phyloP scores from a whole-genome alignment of 2,888 invertebrate genomes.

The Sussaba pulchella region DNA sequence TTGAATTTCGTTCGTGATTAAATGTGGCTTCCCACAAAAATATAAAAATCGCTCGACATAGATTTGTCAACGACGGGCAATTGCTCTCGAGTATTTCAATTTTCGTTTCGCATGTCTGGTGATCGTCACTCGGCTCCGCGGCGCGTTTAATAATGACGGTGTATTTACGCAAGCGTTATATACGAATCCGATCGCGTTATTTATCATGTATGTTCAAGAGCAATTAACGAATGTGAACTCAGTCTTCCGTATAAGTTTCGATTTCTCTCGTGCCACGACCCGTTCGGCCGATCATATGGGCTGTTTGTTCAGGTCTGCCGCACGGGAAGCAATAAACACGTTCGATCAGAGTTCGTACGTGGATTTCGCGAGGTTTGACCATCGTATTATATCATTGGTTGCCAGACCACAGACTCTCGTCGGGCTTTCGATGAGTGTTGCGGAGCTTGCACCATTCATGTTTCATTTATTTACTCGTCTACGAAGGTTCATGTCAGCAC shows the following conservation, averaged over 20 bases:
- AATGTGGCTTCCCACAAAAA: background rate
- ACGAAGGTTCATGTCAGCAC: background rate
- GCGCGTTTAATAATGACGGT: constrained; percentile 14
- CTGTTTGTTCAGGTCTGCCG: constrained; percentile 59
- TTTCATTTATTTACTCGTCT: background rate
- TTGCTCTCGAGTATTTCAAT: constrained; percentile 1
- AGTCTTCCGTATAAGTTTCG: background rate
- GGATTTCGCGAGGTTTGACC: constrained; percentile 47
- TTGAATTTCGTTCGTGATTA: too few species aligned
- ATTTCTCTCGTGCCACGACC: constrained; percentile 32
- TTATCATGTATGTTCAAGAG: constrained; percentile 35
- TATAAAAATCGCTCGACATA: background rate
- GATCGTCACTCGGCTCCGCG: constrained; percentile 2
- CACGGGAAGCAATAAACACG: constrained; percentile 58
- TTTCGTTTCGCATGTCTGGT: background rate
- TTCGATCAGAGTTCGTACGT: constrained; percentile 52
- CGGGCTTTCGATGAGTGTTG: constrained; percentile 8
- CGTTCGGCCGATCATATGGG: constrained; percentile 20
- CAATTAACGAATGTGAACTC: constrained; percentile 46
- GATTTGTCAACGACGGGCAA: background rate
- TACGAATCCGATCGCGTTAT: constrained; percentile 18
- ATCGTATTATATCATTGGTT: constrained; percentile 57
- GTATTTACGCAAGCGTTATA: constrained; percentile 12
- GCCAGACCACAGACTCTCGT: constrained; percentile 27
- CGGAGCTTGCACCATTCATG: constrained; percentile 6